Evolutionary conservation across 2,888 invertebrate genomes (phyloP), one percentile per base, ranked within the genome.

Genomic region (Dorcus parallelipipedus): DNA sequence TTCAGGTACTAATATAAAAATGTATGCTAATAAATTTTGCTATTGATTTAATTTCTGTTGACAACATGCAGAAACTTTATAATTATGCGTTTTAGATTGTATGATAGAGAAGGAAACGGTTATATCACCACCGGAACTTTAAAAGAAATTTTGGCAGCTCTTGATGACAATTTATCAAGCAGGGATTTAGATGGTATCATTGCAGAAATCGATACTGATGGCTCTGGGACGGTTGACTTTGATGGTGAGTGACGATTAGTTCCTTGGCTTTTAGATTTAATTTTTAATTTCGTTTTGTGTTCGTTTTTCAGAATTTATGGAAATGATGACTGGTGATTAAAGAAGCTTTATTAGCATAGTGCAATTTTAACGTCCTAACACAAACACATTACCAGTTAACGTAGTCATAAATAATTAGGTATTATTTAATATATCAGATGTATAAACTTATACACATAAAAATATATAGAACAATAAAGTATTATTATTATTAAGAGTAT

Each of bases 201-300:
- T 77, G 90, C 92, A 71, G 97, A 97, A 83, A 97, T 97, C 72
- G 97, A 97, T 81, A 95, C 96, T 61, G 97, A 97, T 79, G 97
- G 97, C 55, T 96, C 96, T 65, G 97, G 97, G 75, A 98, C 97
- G 66, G 97, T 98, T 67, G 98, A 98, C 80, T 98, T 98, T 79
- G 97, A 98, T 83, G 97, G 96, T 96, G 80, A 77, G 45, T 45
- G 23, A 4, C 3, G 7, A 42, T 42, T 17, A 14, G 17, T 14
- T 10, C 42, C 17, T 42, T 8, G 6, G 5, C 7, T 42, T 14
- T 42, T 42, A 0, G 42, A 6, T 9, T 17, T 42, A 5, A 5
- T 41, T 14, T 41, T 42, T 17, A 42, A 42, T 14, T 14, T 42
- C 42, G 17, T 42, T 6, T 33, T 5, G 17, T 54, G 64, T 64